phyloP scores from a whole-genome alignment of 2,888 invertebrate genomes.

The Polydrusus pterygomalis region DNA sequence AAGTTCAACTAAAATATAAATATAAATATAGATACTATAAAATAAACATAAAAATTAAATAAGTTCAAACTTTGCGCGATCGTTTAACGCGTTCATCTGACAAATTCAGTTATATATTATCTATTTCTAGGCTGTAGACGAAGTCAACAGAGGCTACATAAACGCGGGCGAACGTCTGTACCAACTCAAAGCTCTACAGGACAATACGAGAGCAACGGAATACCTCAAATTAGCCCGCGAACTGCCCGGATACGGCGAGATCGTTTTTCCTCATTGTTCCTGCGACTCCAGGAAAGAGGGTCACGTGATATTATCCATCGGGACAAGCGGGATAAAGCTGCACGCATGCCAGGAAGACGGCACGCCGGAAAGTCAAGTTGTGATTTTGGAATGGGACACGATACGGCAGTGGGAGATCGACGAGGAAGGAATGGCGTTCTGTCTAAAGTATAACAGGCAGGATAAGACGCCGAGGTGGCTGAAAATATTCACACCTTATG shows the following conservation, averaged over 20 bases:
- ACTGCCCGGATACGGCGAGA: slow-evolving; percentile 93
- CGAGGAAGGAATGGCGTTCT: slow-evolving; percentile 93
- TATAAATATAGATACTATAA: no score
- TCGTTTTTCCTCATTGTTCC: slow-evolving; percentile 95
- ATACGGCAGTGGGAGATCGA: slow-evolving; percentile 92
- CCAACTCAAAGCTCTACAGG: slow-evolving; percentile 96
- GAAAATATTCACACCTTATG: slow-evolving; percentile 92
- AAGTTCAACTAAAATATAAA: no score
- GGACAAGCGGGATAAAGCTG: slow-evolving; percentile 80
- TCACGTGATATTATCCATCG: slow-evolving; percentile 77
- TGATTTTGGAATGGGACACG: slow-evolving; percentile 88
- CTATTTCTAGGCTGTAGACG: slow-evolving; percentile 85
- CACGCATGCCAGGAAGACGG: slow-evolving; percentile 91
- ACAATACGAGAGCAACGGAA: slow-evolving; percentile 89
- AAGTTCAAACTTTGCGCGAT: no score
- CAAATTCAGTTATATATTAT: neutral
- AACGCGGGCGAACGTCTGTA: slow-evolving; percentile 93
- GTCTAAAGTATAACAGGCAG: slow-evolving; percentile 88
- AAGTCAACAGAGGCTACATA: slow-evolving; percentile 95
- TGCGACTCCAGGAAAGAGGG: slow-evolving; percentile 94
- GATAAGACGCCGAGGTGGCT: slow-evolving; percentile 89
- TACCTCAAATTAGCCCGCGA: slow-evolving; percentile 90
- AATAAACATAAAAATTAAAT: no score
- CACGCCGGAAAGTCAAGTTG: slow-evolving; percentile 82
- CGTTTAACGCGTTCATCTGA: no score